Evolutionary conservation across 2,888 invertebrate species (phyloP), one percentile per base, ranked within the genome.

Genomic region (Rhagium mordax): DNA sequence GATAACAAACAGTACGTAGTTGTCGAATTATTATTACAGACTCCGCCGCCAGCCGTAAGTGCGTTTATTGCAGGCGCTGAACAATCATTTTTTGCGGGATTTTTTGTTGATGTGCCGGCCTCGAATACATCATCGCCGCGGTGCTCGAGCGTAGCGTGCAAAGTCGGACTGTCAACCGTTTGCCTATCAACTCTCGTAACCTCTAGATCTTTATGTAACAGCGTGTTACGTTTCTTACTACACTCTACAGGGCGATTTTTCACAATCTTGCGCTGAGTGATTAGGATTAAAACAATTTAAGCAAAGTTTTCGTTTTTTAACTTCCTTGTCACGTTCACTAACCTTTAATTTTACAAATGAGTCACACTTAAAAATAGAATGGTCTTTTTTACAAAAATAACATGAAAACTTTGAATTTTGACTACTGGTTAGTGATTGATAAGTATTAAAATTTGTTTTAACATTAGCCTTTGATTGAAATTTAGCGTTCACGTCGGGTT

Each of bases 341-440:
- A 33, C 2, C 57, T 13, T 51, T 49, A 64, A 29, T 48, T 67
- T 71, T 21, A 15, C 8, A 49, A 71, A 74, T 27, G 21, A 1
- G 10, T 33, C 21, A 41, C 65, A 74, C n/a, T 72, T 62, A 70
- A 57, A 74, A 65, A 74, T 69, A 5, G 61, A 61, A 66, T 74
- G 74, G 21, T 24, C 8, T 10, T 24, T 10, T 60, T 62, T 71
- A 51, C 74, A 71, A 21, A 55, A 70, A 70, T 33, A 68, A 69
- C 74, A 71, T 8, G 29, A 6, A 33, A 33, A 33, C 8, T 8
- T 8, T 33, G 8, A 3, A 33, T 33, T 33, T 33, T 8, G 29
- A 33, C 29, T 33, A 33, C 29, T 33, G 1, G 29, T 33, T 8
- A 33, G 29, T 33, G 8, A 33, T 8, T 33, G 29, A 1, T 5